Percentiles rank a stretch among this genome's conserved stretches.
These are phyloP conservation scores for Gisinianus flammeolus DNA, from an alignment of 2,888 invertebrate genomes.

Conservation along the genomic window DNA sequence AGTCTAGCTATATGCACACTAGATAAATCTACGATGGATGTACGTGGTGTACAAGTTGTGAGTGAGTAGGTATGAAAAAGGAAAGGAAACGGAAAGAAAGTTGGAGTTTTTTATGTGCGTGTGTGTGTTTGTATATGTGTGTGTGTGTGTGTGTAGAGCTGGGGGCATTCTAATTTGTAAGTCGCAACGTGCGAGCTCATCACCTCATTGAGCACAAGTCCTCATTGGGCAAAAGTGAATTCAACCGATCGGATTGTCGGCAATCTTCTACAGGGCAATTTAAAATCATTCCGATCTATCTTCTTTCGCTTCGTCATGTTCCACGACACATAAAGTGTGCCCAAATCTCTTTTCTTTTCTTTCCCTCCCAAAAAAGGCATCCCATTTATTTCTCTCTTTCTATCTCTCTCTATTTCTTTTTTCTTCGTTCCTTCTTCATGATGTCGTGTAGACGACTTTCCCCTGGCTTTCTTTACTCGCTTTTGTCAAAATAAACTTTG, in stretches of 20 bases:
- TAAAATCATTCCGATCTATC: constrained; percentile 34
- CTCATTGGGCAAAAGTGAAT: constrained; percentile 35
- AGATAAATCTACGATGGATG: too few relatives aligned
- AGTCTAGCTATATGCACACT: too few relatives aligned
- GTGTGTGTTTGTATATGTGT: too few relatives aligned
- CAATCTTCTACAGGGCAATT: constrained; percentile 37
- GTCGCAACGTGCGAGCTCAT: constrained; percentile 30
- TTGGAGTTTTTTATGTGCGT: too few relatives aligned
- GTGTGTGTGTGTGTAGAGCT: neutral
- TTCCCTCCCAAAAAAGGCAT: too few relatives aligned
- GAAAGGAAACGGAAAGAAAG: too few relatives aligned
- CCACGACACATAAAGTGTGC: too few relatives aligned
- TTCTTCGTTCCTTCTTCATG: neutral
- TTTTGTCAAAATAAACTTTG: neutral
- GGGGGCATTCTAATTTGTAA: constrained; percentile 28
- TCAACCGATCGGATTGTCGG: constrained; percentile 30
- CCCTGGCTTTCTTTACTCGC: neutral
- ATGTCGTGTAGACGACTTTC: neutral
- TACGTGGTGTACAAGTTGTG: too few relatives aligned
- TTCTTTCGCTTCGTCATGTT: constrained; percentile 15
- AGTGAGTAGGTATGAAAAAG: too few relatives aligned
- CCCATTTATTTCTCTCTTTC: too few relatives aligned
- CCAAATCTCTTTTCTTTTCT: too few relatives aligned
- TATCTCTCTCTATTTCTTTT: too few relatives aligned
- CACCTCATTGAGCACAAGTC: constrained; percentile 35